phyloP scores from a whole-genome alignment of 2,797 vertebrate species.

The Semaprochilodus insignis region DNA sequence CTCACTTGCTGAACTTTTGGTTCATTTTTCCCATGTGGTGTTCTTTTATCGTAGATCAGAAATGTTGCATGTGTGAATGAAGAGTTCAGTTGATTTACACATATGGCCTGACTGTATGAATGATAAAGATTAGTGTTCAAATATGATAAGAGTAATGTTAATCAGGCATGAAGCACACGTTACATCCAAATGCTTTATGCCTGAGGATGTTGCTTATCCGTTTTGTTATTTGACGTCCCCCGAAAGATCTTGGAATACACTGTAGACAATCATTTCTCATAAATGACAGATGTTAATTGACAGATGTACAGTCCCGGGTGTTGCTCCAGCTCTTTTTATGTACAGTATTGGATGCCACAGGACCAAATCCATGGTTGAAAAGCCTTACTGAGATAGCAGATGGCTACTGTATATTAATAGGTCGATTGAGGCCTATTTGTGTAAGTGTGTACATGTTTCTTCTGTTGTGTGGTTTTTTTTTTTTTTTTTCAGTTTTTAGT shows the following conservation, averaged over 20 bases:
- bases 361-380: slow-evolving; percentile 32
- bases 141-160: neutral
- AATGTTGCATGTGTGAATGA: slow-evolving; percentile 10
- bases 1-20: neutral
- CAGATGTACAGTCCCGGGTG: neutral
- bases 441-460: slow-evolving; percentile 17
- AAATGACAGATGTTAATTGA: neutral
- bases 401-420: slow-evolving; percentile 37
- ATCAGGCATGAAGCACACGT: neutral
- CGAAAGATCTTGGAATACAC: slow-evolving; percentile 22
- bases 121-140: neutral
- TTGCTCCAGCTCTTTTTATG: slow-evolving; percentile 20
- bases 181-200: slow-evolving; percentile 13
- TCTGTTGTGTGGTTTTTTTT: too few relatives aligned
- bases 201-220: neutral
- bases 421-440: slow-evolving; percentile 28
- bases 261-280: neutral
- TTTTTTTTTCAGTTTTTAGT: slow-evolving; percentile 16
- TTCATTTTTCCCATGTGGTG: neutral
- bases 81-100: neutral
- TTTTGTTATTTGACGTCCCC: neutral
- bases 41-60: neutral
- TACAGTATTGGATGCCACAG: slow-evolving; percentile 38
- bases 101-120: neutral
- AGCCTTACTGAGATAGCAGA: slow-evolving; percentile 27